Conservation (phyloP, 2,113 vertebrate species). For the Rhinoptilus africanus region DNA sequence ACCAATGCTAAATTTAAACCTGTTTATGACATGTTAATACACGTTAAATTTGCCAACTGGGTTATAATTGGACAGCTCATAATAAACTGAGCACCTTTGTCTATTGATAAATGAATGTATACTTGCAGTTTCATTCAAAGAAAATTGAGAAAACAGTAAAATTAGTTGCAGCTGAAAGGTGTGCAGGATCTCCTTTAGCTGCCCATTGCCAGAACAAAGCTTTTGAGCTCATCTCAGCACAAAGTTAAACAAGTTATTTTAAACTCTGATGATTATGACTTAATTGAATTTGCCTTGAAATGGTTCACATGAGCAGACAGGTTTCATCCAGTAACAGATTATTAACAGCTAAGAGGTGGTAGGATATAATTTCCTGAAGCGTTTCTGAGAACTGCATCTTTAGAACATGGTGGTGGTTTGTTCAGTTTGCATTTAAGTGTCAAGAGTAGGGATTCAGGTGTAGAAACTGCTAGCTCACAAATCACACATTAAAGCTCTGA, state of each 20-base stretch:
- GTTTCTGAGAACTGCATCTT: not conserved
- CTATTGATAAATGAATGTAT: not conserved
- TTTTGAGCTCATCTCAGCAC: not conserved
- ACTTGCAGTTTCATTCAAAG: not conserved
- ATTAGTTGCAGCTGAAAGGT: not conserved
- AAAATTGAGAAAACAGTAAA: not conserved
- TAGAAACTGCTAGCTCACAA: not conserved
- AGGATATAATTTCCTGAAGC: not conserved
- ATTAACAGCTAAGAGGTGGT: not conserved
- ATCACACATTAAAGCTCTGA: not conserved
- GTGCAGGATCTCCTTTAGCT: not conserved
- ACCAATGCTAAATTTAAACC: not conserved
- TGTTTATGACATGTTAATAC: not conserved
- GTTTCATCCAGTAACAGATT: not conserved
- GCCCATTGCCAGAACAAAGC: not conserved
- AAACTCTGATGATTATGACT: not conserved
- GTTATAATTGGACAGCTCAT: not conserved
- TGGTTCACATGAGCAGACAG: not conserved
- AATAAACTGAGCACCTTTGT: not conserved
- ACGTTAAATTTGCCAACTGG: not conserved
- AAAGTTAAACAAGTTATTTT: not conserved
- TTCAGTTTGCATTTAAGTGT: not conserved
- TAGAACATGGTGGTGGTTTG: not conserved
- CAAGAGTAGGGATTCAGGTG: not conserved
- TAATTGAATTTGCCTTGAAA: not conserved